These are phyloP conservation scores for Ptychobarbus kaznakovi DNA, from an alignment of 2,797 vertebrate genomes.

Conservation along the genomic window DNA sequence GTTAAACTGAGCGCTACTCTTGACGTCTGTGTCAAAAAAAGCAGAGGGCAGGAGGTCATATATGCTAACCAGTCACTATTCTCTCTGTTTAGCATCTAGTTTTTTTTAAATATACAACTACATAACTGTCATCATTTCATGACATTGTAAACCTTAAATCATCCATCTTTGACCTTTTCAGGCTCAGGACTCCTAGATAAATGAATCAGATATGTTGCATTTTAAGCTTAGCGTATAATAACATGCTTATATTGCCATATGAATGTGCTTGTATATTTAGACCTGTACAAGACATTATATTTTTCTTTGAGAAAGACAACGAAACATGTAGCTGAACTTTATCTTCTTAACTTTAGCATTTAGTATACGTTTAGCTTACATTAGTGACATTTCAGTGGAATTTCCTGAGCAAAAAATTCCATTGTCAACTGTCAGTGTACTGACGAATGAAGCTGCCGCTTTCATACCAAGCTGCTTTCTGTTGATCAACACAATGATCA, in stretches of 20 bases:
- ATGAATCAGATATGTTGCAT: neutral
- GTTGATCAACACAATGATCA: neutral
- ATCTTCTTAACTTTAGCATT: neutral
- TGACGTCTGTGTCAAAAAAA: slow-evolving; percentile 69
- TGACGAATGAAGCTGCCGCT: too few relatives aligned
- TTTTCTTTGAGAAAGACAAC: neutral
- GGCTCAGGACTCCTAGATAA: neutral
- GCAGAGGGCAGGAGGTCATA: slow-evolving; percentile 80
- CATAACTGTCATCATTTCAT: neutral
- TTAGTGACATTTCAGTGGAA: neutral
- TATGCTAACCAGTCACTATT: slow-evolving; percentile 30
- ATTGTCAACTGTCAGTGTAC: neutral
- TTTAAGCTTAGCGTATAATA: neutral
- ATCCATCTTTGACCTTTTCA: neutral
- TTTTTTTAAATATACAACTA: neutral
- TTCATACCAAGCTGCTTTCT: neutral
- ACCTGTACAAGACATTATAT: neutral
- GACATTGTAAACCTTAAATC: neutral
- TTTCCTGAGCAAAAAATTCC: neutral
- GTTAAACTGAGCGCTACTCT: slow-evolving; percentile 80
- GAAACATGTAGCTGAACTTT: neutral
- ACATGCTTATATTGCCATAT: neutral
- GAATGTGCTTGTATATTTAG: neutral
- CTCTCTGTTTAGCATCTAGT: neutral
- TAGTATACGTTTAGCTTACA: neutral